Evolutionary conservation across 2,797 vertebrate genomes (phyloP), one percentile per base, ranked within the genome.

Genomic region (Odontamblyopus lacepedii): DNA sequence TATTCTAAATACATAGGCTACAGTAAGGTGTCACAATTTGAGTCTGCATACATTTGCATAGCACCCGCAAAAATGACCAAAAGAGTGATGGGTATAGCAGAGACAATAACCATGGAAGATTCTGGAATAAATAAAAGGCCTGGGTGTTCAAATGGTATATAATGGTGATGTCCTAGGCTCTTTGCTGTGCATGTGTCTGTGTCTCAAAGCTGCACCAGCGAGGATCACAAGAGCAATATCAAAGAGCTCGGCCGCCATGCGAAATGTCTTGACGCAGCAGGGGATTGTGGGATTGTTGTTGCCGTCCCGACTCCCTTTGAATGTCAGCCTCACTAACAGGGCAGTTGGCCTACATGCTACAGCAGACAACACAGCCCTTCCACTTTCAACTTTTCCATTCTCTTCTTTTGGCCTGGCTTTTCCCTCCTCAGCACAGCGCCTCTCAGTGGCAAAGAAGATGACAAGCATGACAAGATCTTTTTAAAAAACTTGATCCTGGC

Each of bases 221-320:
- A 88, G 91, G 92, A 93, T 93, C 91, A 92, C 88, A 93, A 89
- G 92, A 91, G 87, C 81, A 23, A 76, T 91, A 92, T 93, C 92
- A 93, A 93, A 92, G 91, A 87, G 53, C 81, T 82, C 79, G 80
- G 90, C 84, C 90, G 87, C 90, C 91, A 87, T 87, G 84, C 75
- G 85, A 91, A 93, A 93, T 91, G 91, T 91, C 92, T 93, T 86
- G 85, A 89, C 90, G 71, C 91, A 89, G 92, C 90, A 71, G 90
- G 91, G 76, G 88, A 88, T 76, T 85, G 87, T 85, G 88, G 87
- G 89, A 92, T 91, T 93, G 90, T 91, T 90, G 90, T 88, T 85
- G 74, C 77, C 85, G 69, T 88, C 89, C 88, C 82, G 74, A 84
- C 83, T 88, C 83, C 83, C 91, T 93, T 93, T 93, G 90, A 93